Evolutionary conservation across 2,888 invertebrate species (phyloP).

Genomic region (Nezara viridula): DNA sequence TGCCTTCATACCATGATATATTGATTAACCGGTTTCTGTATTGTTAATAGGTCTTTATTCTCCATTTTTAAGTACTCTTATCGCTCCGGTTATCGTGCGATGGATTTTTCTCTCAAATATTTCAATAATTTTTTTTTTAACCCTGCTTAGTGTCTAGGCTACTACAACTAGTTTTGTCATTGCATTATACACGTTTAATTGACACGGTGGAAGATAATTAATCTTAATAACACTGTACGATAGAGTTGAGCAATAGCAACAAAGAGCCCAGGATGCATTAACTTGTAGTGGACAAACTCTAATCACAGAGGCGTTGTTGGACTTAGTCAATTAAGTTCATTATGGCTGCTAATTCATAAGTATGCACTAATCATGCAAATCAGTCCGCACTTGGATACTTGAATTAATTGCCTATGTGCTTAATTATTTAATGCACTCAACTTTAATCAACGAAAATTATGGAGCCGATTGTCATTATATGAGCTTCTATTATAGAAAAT

Average conservation of each 20-base stretch:
- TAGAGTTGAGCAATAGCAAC: background rate
- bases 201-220: background rate
- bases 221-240: background rate
- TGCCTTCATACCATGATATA: too few species aligned
- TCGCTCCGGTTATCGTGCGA: too few species aligned
- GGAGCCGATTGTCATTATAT: background rate
- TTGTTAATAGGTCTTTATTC: too few species aligned
- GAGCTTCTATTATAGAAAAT: background rate
- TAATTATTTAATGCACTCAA: background rate
- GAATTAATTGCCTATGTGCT: background rate
- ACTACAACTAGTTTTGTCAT: too few species aligned
- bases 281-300: background rate
- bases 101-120: too few species aligned
- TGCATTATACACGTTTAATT: too few species aligned
- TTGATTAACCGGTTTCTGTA: too few species aligned
- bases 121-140: too few species aligned
- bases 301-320: background rate
- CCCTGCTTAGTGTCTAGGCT: too few species aligned
- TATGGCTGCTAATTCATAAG: conserved; percentile 17
- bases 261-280: background rate
- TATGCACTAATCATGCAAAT: conserved; percentile 14
- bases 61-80: too few species aligned
- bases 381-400: background rate
- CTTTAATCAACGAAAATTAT: conserved; percentile 16
- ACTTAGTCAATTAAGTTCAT: conserved; percentile 19